phyloP scores from a whole-genome alignment of 2,113 vertebrate genomes.

The Nibea coibor region DNA sequence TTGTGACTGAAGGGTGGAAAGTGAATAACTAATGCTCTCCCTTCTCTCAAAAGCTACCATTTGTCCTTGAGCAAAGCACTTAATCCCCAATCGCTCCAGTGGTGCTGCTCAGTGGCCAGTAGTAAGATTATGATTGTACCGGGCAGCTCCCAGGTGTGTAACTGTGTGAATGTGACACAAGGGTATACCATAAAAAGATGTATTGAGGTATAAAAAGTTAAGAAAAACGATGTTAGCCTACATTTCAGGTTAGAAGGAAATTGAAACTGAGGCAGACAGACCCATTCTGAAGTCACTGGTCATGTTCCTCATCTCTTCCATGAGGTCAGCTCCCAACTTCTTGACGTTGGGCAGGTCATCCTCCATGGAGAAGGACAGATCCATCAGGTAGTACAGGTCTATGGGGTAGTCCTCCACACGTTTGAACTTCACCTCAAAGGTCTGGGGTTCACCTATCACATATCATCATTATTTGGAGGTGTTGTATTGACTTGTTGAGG shows the following conservation, averaged over 20 bases:
- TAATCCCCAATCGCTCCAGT: constrained; percentile 53
- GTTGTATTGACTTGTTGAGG: not conserved
- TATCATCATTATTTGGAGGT: too few species aligned
- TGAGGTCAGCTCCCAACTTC: constrained; percentile 18
- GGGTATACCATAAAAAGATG: constrained; percentile 13
- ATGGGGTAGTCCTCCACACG: constrained; percentile 15
- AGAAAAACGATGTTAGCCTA: constrained; percentile 10
- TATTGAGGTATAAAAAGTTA: not conserved
- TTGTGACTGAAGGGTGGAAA: constrained; percentile 36
- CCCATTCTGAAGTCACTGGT: constrained; percentile 32
- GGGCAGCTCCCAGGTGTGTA: constrained; percentile 54
- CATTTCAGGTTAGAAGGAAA: constrained; percentile 18
- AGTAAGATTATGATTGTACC: constrained; percentile 48
- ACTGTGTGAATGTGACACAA: constrained; percentile 44
- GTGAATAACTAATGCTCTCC: constrained; percentile 47
- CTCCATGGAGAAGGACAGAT: constrained; percentile 25
- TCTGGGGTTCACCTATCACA: constrained; percentile 7
- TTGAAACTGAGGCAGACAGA: not conserved
- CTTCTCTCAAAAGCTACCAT: constrained; percentile 22
- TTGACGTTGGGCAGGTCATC: constrained; percentile 25
- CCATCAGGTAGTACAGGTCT: constrained; percentile 34
- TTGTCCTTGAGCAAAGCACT: constrained; percentile 65
- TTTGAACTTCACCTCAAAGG: constrained; percentile 31
- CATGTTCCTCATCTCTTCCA: constrained; percentile 2
- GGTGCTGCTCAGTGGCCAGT: constrained; percentile 41